Evolutionary conservation across 2,888 invertebrate genomes (phyloP), one percentile per base, ranked within the genome.

Genomic region (Limnephilus auricula): DNA sequence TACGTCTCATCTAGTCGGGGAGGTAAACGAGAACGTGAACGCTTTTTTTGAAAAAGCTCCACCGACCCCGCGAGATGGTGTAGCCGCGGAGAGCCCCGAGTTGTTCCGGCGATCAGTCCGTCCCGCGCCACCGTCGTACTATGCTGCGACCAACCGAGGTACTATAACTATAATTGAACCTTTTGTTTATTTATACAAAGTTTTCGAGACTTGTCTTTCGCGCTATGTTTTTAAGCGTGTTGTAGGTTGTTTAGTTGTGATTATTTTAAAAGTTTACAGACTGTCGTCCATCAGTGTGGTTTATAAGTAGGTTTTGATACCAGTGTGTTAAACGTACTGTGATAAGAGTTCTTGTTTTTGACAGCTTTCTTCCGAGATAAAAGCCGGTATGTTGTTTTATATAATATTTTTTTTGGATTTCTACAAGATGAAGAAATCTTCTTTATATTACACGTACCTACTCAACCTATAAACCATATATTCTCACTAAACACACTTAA

Each of bases 111-210:
- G 82, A 25, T 90, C 92, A 92, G 92, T 92, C 87, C 79, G 87
- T 79, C 88, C 90, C 83, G 92, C 90, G 88, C 90, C 89, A 45
- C 92, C 90, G 88, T 79, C 90, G 82, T 82, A 87, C 79, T 31
- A 86, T 87, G 89, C 86, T 89, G 91, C 85, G 91, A 86, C 34
- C 2, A 78, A 78, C 10, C 40, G 84, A 91, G 91, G 91, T 91
- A 91, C 89, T 89, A 65, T 65, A 89, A 91, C 89, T 89, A 65
- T 65, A 89, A 89, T 6, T 34, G 95, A 95, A 65, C 18, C 50
- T 32, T 87, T 87, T 87, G 87, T 87, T 87, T 65, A 87, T 65
- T 65, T 87, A 65, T 12, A n/a, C 10, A n/a, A 30, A 25, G 65
- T 25, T 65, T 65, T 65, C 65, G 25, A 65, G 65, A 65, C 37